phyloP scores from a whole-genome alignment of 2,888 invertebrate species.

The Euzetes globulus region DNA sequence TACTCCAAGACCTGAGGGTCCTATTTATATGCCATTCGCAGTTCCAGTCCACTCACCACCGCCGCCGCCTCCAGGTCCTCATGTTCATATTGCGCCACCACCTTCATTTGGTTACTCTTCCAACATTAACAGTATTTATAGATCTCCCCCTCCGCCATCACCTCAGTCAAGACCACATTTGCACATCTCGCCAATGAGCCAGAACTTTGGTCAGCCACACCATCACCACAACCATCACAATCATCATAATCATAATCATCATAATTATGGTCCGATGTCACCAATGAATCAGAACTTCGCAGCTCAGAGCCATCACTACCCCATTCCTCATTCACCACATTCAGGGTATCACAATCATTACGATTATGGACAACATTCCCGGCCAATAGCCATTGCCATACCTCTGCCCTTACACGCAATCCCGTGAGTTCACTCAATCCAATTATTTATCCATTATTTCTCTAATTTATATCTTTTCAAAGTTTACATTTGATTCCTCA shows the following conservation, averaged over 20 bases:
- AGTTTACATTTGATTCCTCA: neutral
- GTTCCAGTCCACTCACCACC: neutral
- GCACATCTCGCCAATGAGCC: neutral
- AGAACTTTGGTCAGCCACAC: neutral
- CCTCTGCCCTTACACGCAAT: neutral
- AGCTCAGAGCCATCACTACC: neutral
- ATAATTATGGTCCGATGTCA: neutral
- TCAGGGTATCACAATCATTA: constrained; percentile 19
- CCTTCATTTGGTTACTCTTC: neutral
- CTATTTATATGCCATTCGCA: constrained; percentile 7
- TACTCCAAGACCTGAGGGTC: neutral
- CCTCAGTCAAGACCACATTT: neutral
- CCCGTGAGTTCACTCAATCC: neutral
- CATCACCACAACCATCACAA: neutral
- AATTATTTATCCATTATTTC: neutral
- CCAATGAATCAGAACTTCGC: neutral
- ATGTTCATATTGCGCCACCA: neutral
- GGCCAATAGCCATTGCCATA: constrained; percentile 5
- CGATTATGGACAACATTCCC: neutral
- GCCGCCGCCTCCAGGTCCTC: neutral
- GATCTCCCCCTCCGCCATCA: neutral
- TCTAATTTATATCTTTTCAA: neutral
- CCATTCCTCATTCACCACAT: neutral
- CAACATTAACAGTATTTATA: neutral
- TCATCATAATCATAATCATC: no score